Base-by-base conservation (phyloP, 2,113 vertebrate species). In the Amia ocellicauda region DNA sequence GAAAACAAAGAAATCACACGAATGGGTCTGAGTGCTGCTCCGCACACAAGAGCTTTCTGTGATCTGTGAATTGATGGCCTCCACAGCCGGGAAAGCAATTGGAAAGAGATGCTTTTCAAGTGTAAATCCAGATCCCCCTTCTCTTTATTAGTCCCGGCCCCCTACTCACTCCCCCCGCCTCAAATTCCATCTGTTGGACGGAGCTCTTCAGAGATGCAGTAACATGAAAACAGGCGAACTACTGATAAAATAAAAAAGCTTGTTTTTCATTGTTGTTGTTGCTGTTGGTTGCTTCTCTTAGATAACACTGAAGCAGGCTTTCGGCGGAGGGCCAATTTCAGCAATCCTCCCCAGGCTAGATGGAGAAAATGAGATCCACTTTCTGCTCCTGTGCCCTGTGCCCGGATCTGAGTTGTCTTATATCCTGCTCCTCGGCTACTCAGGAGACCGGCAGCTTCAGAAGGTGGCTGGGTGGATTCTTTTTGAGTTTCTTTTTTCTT, bases 251-350 rank as follows among this genome's bases (percentile, higher is more conserved):
- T 52, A 50, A 76, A 80, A 72, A 71, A 54, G 13, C 10, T 20
- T 53, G 57, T 67, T 63, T 85, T 83, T 72, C 78, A n/a, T n/a
- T n/a, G n/a, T n/a, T n/a, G n/a, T n/a, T n/a, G n/a, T n/a, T n/a
- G n/a, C 80, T 69, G 75, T 67, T 31, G 1, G 36, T 26, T 63
- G 51, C 72, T 76, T 78, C 74, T 75, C 77, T 74, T 64, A 36
- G 22, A 19, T 64, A 68, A 80, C 60, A 69, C 73, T 74, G 67
- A 74, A 65, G 67, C 64, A 77, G 72, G 68, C 69, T 60, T 62
- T 60, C 23, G 60, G 69, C 69, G 57, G 50, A 23, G 19, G 41
- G 63, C 58, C 64, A 69, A 71, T 71, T 75, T 67, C 58, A 68
- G 50, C 64, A 62, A 64, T 69, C 68, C 54, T 51, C 67, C 70